Evolutionary conservation across 2,888 invertebrate genomes (phyloP), one percentile per base, ranked within the genome.

Genomic region (Thecocarcelia acutangulata): DNA sequence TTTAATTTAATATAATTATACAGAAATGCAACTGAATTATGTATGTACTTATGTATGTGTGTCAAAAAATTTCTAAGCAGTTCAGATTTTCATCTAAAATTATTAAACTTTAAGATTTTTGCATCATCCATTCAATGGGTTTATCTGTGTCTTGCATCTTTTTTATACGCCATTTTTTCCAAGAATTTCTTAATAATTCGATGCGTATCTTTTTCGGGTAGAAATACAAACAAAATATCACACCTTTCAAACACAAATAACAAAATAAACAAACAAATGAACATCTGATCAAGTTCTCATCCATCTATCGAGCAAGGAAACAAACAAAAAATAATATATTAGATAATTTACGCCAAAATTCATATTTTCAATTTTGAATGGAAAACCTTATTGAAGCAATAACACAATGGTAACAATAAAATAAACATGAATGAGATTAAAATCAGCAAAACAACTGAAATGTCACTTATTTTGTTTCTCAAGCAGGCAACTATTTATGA

Each of bases 261-360:
- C 40, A 74, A n/a, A n/a, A n/a, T n/a, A n/a, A 24, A 24, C 24
- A 24, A 24, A 24, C 24, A 5, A 56, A 75, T 42, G 50, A 70
- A 61, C 70, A 76, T 76, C 64, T 80, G 70, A 72, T 61, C 61
- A 72, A 64, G 76, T 76, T 76, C 80, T 61, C 80, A 80, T 75
- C 19, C 44, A 58, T 3, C 24, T 3, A 59, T 2, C 17, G 17
- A 52, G 48, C 9, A 5, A 24, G 72, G 64, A 37, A 11, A 0
- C 28, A 54, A 37, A 19, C 40, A 28, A 59, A 24, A 2, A 24
- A 24, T 24, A 24, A 24, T 5, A 24, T 59, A 54, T 64, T 75
- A 58, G 50, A 75, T 75, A 75, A 80, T 80, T 70, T 75, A 80
- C 24, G 52, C 70, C 70, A 75, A 70, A 24, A 24, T 24, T 24